Percentiles rank a stretch among this genome's conserved stretches.
Conservation (phyloP, 1,140 invertebrate genomes). For the Vanessa tameamea region DNA sequence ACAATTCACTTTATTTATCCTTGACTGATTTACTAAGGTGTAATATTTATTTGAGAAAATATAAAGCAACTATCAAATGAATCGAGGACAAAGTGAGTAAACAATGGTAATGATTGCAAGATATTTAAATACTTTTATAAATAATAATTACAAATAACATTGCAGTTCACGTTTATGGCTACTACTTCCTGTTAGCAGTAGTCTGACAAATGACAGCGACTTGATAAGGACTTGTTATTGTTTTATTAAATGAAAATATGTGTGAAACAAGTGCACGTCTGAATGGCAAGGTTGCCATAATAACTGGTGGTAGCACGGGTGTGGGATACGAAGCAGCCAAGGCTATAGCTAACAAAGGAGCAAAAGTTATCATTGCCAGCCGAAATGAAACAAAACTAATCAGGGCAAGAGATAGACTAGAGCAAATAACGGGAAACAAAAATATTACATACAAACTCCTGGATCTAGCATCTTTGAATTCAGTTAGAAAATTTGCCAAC, state of each 20-base stretch:
- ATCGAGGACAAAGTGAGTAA: constrained; percentile 35
- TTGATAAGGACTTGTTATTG: constrained; percentile 28
- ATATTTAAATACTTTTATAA: constrained; percentile 36
- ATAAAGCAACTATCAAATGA: background rate
- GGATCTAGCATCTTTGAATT: constrained; percentile 67
- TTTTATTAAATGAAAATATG: constrained; percentile 43
- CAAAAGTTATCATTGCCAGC: constrained; percentile 90
- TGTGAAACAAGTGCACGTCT: constrained; percentile 56
- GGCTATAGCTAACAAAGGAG: constrained; percentile 85
- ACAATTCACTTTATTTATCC: no score
- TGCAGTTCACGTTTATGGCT: constrained; percentile 35
- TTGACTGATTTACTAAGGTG: no score
- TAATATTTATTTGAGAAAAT: background rate
- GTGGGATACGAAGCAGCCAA: constrained; percentile 90
- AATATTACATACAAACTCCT: constrained; percentile 55
- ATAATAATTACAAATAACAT: constrained; percentile 50
- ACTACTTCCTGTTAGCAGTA: constrained; percentile 33
- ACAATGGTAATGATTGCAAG: constrained; percentile 37
- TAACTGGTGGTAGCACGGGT: constrained; percentile 92
- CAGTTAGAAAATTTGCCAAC: constrained; percentile 63
- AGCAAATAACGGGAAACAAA: constrained; percentile 56
- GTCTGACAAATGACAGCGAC: constrained; percentile 35
- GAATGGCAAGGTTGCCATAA: constrained; percentile 86
- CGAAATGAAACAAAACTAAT: constrained; percentile 79
- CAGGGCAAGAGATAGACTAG: constrained; percentile 64